A percentile compares a stretch with the other conserved stretches of the same genome.
phyloP scores from a whole-genome alignment of 53 echinoderm and acorn worm species.

The Henricia sp. region DNA sequence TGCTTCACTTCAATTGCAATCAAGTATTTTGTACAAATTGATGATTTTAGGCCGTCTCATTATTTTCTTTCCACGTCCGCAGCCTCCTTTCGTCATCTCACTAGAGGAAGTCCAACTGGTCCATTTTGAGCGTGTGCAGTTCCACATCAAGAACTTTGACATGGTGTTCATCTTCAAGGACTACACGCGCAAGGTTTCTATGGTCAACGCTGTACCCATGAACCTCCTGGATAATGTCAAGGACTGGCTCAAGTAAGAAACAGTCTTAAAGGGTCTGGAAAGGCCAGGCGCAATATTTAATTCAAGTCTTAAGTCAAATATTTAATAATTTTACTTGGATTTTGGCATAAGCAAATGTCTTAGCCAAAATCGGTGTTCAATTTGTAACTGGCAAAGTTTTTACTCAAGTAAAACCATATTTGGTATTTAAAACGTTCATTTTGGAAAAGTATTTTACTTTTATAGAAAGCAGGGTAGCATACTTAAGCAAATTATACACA shows the following conservation, averaged over 20 bases:
- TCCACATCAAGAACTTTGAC: conserved; percentile 99
- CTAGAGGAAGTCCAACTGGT: conserved; percentile 88
- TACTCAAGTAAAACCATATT: too few species aligned
- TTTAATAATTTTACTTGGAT: too few species aligned
- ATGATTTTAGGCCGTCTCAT: background rate
- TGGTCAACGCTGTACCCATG: conserved; percentile 97
- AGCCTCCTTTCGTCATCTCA: conserved; percentile 93
- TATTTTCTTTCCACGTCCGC: conserved; percentile 1
- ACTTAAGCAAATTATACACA: too few species aligned
- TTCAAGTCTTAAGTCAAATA: too few species aligned
- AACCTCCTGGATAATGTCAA: conserved; percentile 95
- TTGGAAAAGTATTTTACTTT: too few species aligned
- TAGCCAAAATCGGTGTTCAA: too few species aligned
- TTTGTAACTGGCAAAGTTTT: too few species aligned
- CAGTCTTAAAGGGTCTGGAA: background rate
- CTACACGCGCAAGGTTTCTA: conserved; percentile 83
- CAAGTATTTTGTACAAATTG: background rate
- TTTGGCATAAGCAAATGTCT: too few species aligned
- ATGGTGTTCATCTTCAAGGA: conserved; percentile 99
- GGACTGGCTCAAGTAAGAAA: conserved; percentile 97
- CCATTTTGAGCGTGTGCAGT: conserved; percentile 99
- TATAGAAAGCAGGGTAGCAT: too few species aligned
- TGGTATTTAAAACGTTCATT: too few species aligned
- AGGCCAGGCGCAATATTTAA: too few species aligned
- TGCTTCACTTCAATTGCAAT: too few species aligned